Percentiles rank a stretch among this genome's conserved stretches.
phyloP scores from a whole-genome alignment of 2,888 invertebrate genomes.

The Orthosia gothica region DNA sequence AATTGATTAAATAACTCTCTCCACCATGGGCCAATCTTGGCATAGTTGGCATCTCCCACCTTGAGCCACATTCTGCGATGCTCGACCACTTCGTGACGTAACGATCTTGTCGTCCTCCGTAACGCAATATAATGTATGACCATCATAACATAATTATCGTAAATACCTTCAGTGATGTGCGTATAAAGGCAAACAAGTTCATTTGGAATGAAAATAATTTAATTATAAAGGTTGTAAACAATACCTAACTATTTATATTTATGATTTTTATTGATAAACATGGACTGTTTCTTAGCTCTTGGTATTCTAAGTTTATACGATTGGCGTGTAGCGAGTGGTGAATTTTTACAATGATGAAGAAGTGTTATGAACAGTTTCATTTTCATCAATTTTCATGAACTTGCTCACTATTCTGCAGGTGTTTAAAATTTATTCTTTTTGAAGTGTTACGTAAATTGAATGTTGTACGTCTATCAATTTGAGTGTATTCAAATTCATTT shows the following conservation, averaged over 20 bases:
- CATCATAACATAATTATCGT: conserved; percentile 11
- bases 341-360: no score
- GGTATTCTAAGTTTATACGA: no score
- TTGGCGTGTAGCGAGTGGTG: no score
- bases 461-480: neutral
- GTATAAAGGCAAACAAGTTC: conserved; percentile 52
- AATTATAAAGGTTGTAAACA: conserved; percentile 11
- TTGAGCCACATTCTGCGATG: conserved; percentile 52
- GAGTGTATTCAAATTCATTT: no score
- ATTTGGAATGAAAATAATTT: conserved; percentile 12
- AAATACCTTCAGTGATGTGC: conserved; percentile 36
- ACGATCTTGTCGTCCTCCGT: conserved; percentile 39
- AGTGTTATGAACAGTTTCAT: no score
- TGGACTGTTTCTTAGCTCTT: no score
- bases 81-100: conserved; percentile 8
- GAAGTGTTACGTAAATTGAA: no score
- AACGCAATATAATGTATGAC: conserved; percentile 34
- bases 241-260: neutral
- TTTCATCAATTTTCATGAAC: no score
- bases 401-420: no score
- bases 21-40: conserved; percentile 7
- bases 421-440: no score
- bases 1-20: no score
- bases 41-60: conserved; percentile 47
- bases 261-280: no score